phyloP scores from a whole-genome alignment of 23 tunicate genomes.

The Ciona savignyi region DNA sequence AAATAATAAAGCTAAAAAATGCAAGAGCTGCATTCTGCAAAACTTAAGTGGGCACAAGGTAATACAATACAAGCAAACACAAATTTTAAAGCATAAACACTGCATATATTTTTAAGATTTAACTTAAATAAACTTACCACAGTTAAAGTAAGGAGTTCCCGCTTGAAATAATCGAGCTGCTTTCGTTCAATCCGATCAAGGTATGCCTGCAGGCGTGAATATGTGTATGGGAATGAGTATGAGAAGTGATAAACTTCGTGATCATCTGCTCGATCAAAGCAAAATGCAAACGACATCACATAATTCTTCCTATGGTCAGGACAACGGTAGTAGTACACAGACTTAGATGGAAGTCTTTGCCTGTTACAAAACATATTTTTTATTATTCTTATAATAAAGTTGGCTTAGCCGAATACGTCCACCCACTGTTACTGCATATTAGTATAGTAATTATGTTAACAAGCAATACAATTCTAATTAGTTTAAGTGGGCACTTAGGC shows the following conservation, averaged over 20 bases:
- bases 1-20: too few relatives aligned
- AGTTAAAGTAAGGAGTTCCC: constrained; percentile 70
- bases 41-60: too few relatives aligned
- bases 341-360: constrained; percentile 92
- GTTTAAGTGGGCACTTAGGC: too few relatives aligned
- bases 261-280: constrained; percentile 89
- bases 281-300: constrained; percentile 95
- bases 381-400: too few relatives aligned
- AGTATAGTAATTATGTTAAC: too few relatives aligned
- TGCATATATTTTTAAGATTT: too few relatives aligned
- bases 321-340: constrained; percentile 84
- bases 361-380: constrained; percentile 30
- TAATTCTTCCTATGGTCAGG: constrained; percentile 95
- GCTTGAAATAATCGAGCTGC: constrained; percentile 53
- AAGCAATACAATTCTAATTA: too few relatives aligned
- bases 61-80: too few relatives aligned
- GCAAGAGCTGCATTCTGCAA: too few relatives aligned
- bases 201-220: constrained; percentile 73
- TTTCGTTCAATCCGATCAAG: constrained; percentile 61
- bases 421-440: too few relatives aligned
- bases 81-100: too few relatives aligned
- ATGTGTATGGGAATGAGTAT: constrained; percentile 88
- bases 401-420: too few relatives aligned
- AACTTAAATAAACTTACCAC: constrained; percentile 83
- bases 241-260: constrained; percentile 84